These are phyloP conservation scores for Anguilla japonica DNA, from an alignment of 2,113 vertebrate genomes.

Conservation along the genomic window DNA sequence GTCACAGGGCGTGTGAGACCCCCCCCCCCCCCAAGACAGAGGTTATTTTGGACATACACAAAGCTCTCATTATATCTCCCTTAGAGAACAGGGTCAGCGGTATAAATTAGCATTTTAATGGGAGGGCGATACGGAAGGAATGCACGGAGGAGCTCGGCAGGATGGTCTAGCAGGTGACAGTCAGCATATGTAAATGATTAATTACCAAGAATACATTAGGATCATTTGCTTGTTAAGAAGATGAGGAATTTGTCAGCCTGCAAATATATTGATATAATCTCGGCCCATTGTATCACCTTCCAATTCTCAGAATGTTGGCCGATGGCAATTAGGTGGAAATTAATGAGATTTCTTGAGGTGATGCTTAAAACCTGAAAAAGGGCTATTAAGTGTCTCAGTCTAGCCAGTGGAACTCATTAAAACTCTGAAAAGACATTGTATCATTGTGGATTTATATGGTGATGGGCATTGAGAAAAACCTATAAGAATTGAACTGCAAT, in stretches of 20 bases:
- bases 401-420: slow-evolving; percentile 35
- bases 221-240: slow-evolving; percentile 54
- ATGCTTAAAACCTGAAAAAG: slow-evolving; percentile 54
- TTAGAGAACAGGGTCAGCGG: slow-evolving; percentile 51
- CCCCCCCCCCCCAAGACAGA: not conserved
- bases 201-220: slow-evolving; percentile 66
- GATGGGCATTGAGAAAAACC: slow-evolving; percentile 41
- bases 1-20: not conserved
- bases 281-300: slow-evolving; percentile 25
- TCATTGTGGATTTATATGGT: slow-evolving; percentile 40
- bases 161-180: slow-evolving; percentile 70
- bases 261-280: slow-evolving; percentile 59
- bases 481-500: not conserved
- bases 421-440: slow-evolving; percentile 38
- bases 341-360: slow-evolving; percentile 66
- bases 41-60: slow-evolving; percentile 18
- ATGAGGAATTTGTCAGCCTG: slow-evolving; percentile 53
- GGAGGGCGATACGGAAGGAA: slow-evolving; percentile 41
- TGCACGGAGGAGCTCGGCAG: slow-evolving; percentile 45
- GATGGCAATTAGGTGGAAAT: slow-evolving; percentile 56
- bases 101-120: slow-evolving; percentile 74
- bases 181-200: slow-evolving; percentile 70
- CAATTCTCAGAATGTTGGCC: slow-evolving; percentile 36
- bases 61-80: slow-evolving; percentile 54
- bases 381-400: slow-evolving; percentile 37